These are phyloP conservation scores for Danaus melanippus DNA, from an alignment of 1,140 invertebrate genomes.

Conservation along the genomic window DNA sequence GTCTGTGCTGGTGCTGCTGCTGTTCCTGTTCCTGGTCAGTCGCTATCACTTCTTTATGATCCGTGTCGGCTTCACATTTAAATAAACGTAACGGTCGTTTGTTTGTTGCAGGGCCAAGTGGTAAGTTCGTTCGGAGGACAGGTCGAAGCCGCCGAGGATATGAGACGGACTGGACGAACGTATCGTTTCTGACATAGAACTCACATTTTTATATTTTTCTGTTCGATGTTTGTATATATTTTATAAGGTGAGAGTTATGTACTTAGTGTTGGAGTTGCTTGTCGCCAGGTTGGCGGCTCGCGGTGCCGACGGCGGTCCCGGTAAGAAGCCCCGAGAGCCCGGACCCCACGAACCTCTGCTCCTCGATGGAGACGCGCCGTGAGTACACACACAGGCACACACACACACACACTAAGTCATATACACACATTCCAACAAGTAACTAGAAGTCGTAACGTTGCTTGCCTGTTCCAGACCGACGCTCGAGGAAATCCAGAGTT, in stretches of 20 bases:
- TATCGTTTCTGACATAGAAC: too few relatives aligned
- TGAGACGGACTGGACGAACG: too few relatives aligned
- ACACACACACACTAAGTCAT: background rate
- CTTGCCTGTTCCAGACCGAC: constrained; percentile 80
- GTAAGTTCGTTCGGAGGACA: constrained; percentile 53
- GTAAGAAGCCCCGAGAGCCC: constrained; percentile 73
- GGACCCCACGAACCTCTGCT: constrained; percentile 73
- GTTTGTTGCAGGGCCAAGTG: constrained; percentile 57
- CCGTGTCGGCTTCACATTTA: background rate
- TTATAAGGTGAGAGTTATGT: too few relatives aligned
- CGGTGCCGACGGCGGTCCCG: constrained; percentile 76
- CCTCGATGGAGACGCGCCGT: constrained; percentile 77
- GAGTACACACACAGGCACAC: constrained; percentile 51
- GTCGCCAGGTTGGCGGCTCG: constrained; percentile 76
- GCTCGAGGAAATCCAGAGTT: constrained; percentile 92
- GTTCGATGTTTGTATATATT: too few relatives aligned
- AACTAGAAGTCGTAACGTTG: background rate
- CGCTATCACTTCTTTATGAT: background rate
- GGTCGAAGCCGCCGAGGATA: constrained; percentile 69
- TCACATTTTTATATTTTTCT: too few relatives aligned
- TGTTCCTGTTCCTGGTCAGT: constrained; percentile 70
- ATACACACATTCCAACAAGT: background rate
- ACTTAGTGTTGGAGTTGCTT: background rate
- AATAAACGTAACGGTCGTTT: constrained; percentile 6
- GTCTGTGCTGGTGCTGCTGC: constrained; percentile 71